Base-by-base conservation (phyloP, 2,888 invertebrate species). In the Mantis religiosa region DNA sequence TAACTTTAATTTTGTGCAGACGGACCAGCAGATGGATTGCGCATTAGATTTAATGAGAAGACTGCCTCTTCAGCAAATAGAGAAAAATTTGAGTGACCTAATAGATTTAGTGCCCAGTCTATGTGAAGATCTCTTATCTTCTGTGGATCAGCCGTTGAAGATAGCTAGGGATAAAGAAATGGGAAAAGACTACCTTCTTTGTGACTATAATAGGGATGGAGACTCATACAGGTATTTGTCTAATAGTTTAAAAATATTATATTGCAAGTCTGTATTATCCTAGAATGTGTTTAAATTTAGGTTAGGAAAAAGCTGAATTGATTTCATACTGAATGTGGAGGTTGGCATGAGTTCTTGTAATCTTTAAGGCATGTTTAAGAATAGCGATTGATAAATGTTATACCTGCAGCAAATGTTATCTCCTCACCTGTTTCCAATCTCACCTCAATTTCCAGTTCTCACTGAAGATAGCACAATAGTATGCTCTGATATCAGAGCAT, bases 201-300 rank as follows among this genome's bases (percentile, higher is more conserved):
- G 99, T 93, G 99, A 99, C 94, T 99, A 99, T 93, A 99, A 99
- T 94, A 96, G 99, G 91, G 99, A 99, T 93, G 99, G 99, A 30
- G 99, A 99, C 94, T 99, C 99, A 1, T 99, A 99, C 94, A 96
- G 98, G 96, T 96, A 91, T 91, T 90, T 91, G 28, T 84, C 12
- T n/a, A 28, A 20, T 71, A 41, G 12, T 41, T 30, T 41, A 41
- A 3, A 41, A 41, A 41, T 0, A 12, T 41, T 41, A 41, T 41
- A 41, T 41, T 41, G 12, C 12, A 41, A 41, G 41, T 41, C 41
- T 41, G 12, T 12, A 41, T 41, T n/a, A 41, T 41, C 41, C 41
- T 41, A 41, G 9, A 9, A 41, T 41, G 12, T n/a, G n/a, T 41
- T 12, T 41, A 41, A 41, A 41, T 41, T 41, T 41, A 41, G 12